phyloP scores from a whole-genome alignment of 2,888 invertebrate species.

The Caenorhabditis becei region DNA sequence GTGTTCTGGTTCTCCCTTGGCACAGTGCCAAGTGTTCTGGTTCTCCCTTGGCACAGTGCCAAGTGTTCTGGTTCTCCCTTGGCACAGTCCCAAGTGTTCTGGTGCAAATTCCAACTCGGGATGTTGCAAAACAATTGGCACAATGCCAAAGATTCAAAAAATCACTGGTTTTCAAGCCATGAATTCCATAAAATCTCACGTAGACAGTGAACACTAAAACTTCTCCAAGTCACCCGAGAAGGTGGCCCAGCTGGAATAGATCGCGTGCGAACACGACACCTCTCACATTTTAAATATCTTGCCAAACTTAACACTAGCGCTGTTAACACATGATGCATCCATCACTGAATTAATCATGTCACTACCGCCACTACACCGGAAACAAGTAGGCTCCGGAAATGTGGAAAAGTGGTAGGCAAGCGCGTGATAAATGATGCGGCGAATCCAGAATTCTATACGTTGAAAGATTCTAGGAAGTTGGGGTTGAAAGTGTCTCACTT shows the following conservation, averaged over 20 bases:
- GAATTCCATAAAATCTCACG: neutral
- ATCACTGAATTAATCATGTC: conserved; percentile 1
- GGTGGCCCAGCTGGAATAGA: conserved; percentile 1
- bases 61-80: too few species aligned
- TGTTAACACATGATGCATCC: conserved; percentile 10
- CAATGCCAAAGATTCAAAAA: too few species aligned
- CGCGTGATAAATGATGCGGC: neutral
- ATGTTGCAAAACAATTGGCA: too few species aligned
- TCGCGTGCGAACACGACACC: conserved; percentile 8
- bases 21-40: too few species aligned
- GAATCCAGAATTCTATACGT: neutral
- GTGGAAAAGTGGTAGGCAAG: neutral
- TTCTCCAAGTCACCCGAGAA: neutral
- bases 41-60: too few species aligned
- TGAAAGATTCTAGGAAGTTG: neutral
- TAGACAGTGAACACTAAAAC: conserved; percentile 1
- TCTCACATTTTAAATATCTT: neutral
- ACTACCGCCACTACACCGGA: conserved; percentile 3
- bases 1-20: too few species aligned
- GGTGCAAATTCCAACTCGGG: too few species aligned
- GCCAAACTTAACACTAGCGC: neutral
- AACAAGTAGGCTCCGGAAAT: neutral
- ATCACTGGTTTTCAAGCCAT: neutral
- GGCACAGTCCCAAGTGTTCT: too few species aligned
- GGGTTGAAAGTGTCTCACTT: neutral